phyloP scores from a whole-genome alignment of 2,797 vertebrate species.

The Darevskia nairensis region DNA sequence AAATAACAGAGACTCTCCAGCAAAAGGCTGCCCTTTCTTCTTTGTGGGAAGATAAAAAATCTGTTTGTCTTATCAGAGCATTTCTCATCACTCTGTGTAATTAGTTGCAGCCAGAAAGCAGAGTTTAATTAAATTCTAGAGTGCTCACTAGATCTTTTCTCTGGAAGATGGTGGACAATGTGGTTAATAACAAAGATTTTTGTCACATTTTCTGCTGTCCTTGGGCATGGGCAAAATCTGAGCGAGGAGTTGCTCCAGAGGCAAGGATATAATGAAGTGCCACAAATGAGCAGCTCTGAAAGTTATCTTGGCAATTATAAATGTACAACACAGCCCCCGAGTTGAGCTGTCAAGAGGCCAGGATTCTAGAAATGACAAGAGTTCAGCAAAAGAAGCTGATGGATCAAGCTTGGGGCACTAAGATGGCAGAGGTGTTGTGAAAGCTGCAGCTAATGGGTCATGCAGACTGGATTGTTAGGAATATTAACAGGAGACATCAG shows the following conservation, averaged over 20 bases:
- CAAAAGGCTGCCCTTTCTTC: not conserved
- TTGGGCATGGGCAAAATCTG: not conserved
- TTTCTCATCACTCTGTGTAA: conserved; percentile 11
- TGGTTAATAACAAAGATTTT: not conserved
- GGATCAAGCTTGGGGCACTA: not conserved
- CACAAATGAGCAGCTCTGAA: not conserved
- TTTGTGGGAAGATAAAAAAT: not conserved
- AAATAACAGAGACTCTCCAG: not conserved
- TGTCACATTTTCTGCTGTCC: not conserved
- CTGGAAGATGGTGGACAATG: not conserved
- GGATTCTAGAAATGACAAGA: not conserved
- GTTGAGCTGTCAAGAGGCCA: not conserved
- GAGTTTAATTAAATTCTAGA: conserved; percentile 20
- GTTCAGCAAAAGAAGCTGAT: not conserved
- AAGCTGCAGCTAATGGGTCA: not conserved
- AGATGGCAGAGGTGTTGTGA: not conserved
- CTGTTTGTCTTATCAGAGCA: not conserved
- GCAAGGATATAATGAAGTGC: not conserved
- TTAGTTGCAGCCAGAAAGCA: conserved; percentile 14
- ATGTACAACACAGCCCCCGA: too few species aligned
- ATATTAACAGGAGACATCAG: not conserved
- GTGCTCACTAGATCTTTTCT: not conserved
- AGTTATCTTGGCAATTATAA: not conserved
- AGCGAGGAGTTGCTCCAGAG: not conserved
- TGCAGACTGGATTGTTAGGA: not conserved